These are phyloP conservation scores for Prinia subflava DNA, from an alignment of 2,113 vertebrate species.

Conservation along the genomic window DNA sequence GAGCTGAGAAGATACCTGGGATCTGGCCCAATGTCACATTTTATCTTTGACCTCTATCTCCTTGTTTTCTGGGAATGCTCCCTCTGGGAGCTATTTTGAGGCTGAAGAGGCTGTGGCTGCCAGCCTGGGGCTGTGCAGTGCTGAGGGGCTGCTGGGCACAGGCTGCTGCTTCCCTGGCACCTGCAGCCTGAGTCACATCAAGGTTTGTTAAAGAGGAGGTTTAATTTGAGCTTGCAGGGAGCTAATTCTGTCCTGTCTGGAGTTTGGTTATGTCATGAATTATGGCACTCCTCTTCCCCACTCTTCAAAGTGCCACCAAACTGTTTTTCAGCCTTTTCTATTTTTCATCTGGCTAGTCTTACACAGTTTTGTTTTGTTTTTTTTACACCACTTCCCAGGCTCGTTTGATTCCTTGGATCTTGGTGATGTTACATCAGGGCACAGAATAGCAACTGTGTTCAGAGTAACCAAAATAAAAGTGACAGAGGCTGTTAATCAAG, in stretches of 20 bases:
- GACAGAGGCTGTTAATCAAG: constrained; percentile 13
- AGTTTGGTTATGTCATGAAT: background rate
- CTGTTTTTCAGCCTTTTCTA: background rate
- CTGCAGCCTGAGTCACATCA: background rate
- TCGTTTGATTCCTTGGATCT: background rate
- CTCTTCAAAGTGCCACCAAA: background rate
- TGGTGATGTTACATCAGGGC: background rate
- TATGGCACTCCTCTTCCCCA: background rate
- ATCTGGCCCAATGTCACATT: background rate
- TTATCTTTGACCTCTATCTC: background rate
- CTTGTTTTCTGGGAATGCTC: background rate
- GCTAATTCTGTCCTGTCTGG: background rate
- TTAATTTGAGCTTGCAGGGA: background rate
- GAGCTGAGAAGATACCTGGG: background rate
- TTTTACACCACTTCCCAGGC: background rate
- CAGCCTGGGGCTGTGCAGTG: fast-evolving
- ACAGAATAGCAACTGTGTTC: background rate
- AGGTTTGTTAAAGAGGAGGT: background rate
- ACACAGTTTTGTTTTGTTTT: background rate
- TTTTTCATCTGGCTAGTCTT: background rate
- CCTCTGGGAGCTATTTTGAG: background rate
- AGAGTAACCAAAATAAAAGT: constrained; percentile 32
- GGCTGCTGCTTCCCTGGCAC: background rate
- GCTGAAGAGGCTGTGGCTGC: background rate
- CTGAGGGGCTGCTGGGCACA: background rate